A percentile compares a stretch with the other conserved stretches of the same genome.
Evolutionary conservation across 2,797 vertebrate species (phyloP).

Genomic region (Pipistrellus pipistrellus): DNA sequence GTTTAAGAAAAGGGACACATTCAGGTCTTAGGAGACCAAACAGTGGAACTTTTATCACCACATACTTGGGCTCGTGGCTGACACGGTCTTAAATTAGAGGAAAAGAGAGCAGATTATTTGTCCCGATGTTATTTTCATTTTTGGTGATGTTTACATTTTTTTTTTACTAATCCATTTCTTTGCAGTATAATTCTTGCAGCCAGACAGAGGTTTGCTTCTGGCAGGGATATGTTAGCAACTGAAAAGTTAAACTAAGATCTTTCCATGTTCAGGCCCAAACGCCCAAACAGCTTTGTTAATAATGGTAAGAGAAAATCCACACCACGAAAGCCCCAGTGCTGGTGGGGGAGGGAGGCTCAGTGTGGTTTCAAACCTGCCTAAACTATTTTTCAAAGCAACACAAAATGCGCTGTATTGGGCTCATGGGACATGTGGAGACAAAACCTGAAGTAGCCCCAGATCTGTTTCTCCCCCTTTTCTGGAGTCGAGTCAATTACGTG

Average conservation of each 20-base stretch:
- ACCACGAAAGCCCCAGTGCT: background rate
- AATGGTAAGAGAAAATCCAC: constrained; percentile 10
- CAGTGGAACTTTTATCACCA: constrained; percentile 22
- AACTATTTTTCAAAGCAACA: constrained; percentile 78
- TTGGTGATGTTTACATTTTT: constrained; percentile 48
- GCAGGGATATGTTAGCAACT: constrained; percentile 43
- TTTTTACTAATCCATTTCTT: constrained; percentile 58
- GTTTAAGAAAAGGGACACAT: constrained; percentile 50
- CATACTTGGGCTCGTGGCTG: constrained; percentile 40
- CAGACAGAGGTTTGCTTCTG: constrained; percentile 2
- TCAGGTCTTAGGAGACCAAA: constrained; percentile 63
- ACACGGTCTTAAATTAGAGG: constrained; percentile 52
- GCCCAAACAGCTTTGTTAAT: constrained; percentile 47
- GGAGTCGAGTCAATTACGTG: constrained; percentile 77
- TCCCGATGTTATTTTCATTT: constrained; percentile 56
- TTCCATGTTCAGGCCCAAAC: constrained; percentile 31
- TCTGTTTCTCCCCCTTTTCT: constrained; percentile 57
- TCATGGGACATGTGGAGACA: constrained; percentile 75
- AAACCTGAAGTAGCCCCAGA: constrained; percentile 73
- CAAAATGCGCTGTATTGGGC: constrained; percentile 73
- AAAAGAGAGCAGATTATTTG: constrained; percentile 54
- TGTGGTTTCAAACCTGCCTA: constrained; percentile 70
- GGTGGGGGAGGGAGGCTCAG: background rate
- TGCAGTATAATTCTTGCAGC: background rate
- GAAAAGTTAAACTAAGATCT: constrained; percentile 41